Evolutionary conservation across 2,888 invertebrate species (phyloP).

Genomic region (Nephrocerus scutellatus): DNA sequence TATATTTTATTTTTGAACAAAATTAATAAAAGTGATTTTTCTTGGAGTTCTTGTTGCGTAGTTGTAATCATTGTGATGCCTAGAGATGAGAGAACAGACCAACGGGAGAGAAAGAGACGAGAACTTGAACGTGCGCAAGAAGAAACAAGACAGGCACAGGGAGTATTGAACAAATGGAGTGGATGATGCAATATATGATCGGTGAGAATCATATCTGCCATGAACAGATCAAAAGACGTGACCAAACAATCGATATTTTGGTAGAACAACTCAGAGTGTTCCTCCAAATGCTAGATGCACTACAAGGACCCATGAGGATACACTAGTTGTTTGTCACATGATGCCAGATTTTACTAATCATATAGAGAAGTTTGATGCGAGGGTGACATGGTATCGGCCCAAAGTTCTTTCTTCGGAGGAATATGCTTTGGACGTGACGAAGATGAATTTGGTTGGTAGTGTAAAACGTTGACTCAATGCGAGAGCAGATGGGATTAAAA

Average conservation of each 20-base stretch:
- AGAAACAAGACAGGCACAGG: no score
- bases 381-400: no score
- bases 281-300: neutral
- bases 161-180: neutral
- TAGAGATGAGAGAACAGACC: constrained; percentile 1
- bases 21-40: constrained; percentile 2
- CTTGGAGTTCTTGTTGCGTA: neutral
- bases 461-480: no score
- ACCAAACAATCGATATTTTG: neutral
- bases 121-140: neutral
- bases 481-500: no score
- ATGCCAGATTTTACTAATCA: constrained; percentile 3
- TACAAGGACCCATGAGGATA: neutral
- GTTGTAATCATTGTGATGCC: constrained; percentile 2
- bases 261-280: no score
- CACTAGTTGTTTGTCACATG: constrained; percentile 1
- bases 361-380: constrained; percentile 2
- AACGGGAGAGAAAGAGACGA: constrained; percentile 3
- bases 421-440: no score
- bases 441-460: no score
- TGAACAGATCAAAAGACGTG: constrained; percentile 4
- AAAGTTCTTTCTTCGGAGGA: no score
- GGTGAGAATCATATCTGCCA: constrained; percentile 2
- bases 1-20: no score
- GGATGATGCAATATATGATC: constrained; percentile 2